A percentile compares a stretch with the other conserved stretches of the same genome.
Conservation (phyloP, 1,140 invertebrate genomes). For the Nilaparvata lugens region DNA sequence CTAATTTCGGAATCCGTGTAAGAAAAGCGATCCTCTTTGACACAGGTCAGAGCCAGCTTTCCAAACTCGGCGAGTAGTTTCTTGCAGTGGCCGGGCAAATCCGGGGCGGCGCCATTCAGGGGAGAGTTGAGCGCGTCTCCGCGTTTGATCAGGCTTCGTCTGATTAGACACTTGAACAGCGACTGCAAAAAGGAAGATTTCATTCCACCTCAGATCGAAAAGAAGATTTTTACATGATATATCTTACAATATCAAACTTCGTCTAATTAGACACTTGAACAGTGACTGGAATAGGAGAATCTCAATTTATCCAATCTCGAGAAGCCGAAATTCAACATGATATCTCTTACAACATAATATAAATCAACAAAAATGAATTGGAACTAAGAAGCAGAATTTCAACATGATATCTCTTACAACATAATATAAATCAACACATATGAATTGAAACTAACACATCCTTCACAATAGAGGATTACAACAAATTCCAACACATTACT, state of each 20-base stretch:
- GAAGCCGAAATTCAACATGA: no score
- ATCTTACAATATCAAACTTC: conserved; percentile 34
- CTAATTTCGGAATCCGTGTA: conserved; percentile 39
- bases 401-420: no score
- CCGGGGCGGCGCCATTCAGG: conserved; percentile 12
- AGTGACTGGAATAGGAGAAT: conserved; percentile 26
- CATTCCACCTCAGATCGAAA: no score
- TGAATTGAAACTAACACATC: no score
- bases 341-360: no score
- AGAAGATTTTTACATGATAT: no score
- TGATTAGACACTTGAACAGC: conserved; percentile 38
- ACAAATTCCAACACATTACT: no score
- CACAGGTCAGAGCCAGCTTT: conserved; percentile 36
- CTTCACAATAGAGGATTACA: no score
- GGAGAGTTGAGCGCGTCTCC: conserved; percentile 8
- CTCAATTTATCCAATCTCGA: no score
- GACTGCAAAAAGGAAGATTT: conserved; percentile 22
- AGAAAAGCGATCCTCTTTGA: conserved; percentile 38
- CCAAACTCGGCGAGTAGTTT: conserved; percentile 43
- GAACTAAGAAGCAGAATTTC: no score
- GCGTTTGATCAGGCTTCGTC: conserved; percentile 30
- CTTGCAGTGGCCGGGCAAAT: conserved; percentile 39
- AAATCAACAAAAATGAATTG: no score
- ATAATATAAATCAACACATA: no score
- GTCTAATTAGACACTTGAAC: conserved; percentile 37